Percentiles rank a stretch among this genome's conserved stretches.
Conservation (phyloP, 2,888 invertebrate species). For the Poecilobothrus nobilitatus region DNA sequence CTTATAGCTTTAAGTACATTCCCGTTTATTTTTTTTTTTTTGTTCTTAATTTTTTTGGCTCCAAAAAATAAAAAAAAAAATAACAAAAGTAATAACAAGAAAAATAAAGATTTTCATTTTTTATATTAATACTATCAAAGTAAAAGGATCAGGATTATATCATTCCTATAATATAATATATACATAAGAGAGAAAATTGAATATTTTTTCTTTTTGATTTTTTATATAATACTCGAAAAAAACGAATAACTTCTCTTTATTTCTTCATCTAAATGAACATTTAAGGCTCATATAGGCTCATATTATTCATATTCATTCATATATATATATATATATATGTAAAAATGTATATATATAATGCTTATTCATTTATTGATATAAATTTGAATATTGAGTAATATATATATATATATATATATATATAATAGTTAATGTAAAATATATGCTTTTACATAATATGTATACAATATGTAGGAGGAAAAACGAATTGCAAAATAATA, state of each 20-base stretch:
- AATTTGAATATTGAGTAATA: too few species aligned
- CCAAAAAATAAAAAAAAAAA: too few species aligned
- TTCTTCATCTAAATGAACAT: conserved; percentile 1
- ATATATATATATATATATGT: too few species aligned
- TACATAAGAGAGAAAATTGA: background rate
- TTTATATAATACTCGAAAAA: background rate
- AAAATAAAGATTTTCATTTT: background rate
- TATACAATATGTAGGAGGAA: too few species aligned
- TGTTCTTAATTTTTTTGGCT: too few species aligned
- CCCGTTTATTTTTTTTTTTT: too few species aligned
- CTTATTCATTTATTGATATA: too few species aligned
- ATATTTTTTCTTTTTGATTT: background rate
- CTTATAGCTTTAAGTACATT: too few species aligned
- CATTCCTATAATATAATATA: background rate
- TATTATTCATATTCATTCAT: background rate
- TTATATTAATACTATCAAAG: background rate
- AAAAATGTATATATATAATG: too few species aligned
- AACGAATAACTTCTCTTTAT: background rate
- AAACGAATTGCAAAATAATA: background rate
- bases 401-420: too few species aligned
- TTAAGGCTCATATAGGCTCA: background rate
- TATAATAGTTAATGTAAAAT: too few species aligned
- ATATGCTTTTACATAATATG: too few species aligned
- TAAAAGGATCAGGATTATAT: conserved; percentile 4
- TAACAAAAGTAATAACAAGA: background rate